Percentiles rank a stretch among this genome's conserved stretches.
phyloP scores from a whole-genome alignment of 1,140 invertebrate genomes.

The Theocolax elegans region DNA sequence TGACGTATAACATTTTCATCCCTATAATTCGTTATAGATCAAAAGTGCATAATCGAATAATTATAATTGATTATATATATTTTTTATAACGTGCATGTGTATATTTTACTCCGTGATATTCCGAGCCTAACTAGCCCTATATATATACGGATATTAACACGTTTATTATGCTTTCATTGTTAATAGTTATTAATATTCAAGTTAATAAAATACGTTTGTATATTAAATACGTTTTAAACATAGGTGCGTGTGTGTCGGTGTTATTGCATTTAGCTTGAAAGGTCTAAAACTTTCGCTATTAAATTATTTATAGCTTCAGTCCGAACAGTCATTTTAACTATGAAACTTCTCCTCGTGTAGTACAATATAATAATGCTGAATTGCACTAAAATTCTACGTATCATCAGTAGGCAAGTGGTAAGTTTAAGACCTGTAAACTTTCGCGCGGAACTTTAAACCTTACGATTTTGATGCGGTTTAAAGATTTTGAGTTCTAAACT shows the following conservation, averaged over 20 bases:
- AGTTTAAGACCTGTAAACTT: slow-evolving; percentile 18
- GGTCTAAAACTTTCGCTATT: slow-evolving; percentile 21
- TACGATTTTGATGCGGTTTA: not conserved
- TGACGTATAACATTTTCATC: too few species aligned
- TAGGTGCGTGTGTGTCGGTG: not conserved
- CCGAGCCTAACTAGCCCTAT: too few species aligned
- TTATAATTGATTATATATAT: too few species aligned
- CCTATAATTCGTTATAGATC: too few species aligned
- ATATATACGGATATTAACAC: too few species aligned
- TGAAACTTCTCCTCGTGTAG: slow-evolving; percentile 16
- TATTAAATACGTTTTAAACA: too few species aligned
- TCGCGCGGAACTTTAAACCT: not conserved
- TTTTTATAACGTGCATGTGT: too few species aligned
- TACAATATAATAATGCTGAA: slow-evolving; percentile 26
- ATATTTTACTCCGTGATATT: too few species aligned
- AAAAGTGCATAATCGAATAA: too few species aligned
- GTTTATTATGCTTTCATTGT: too few species aligned
- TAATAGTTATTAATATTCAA: too few species aligned
- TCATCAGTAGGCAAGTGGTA: not conserved
- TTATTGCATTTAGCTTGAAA: slow-evolving; percentile 1
- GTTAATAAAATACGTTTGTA: too few species aligned
- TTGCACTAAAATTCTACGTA: slow-evolving; percentile 9
- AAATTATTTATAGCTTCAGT: slow-evolving; percentile 27
- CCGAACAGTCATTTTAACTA: slow-evolving; percentile 30
- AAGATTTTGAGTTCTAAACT: not conserved